phyloP scores from a whole-genome alignment of 1,140 invertebrate species.

The Camponotus pennsylvanicus region DNA sequence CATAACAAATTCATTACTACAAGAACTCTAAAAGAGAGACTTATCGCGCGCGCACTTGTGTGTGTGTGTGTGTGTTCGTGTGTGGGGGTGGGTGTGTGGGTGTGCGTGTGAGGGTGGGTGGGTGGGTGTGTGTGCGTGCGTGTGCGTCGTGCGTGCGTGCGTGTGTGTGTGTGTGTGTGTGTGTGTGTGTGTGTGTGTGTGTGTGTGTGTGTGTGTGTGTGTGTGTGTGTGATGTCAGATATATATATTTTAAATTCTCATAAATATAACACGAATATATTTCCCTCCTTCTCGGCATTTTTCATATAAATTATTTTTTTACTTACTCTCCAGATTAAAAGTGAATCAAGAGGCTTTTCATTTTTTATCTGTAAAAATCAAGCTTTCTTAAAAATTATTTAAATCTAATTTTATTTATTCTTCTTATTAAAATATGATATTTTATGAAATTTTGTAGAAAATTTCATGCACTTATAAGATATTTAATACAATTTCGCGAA shows the following conservation, averaged over 20 bases:
- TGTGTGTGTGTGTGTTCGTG: too few species aligned
- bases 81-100: too few species aligned
- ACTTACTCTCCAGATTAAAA: not conserved
- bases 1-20: not conserved
- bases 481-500: too few species aligned
- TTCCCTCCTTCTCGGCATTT: not conserved
- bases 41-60: not conserved
- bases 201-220: too few species aligned
- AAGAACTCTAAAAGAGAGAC: not conserved
- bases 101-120: too few species aligned
- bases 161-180: too few species aligned
- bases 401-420: not conserved
- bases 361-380: not conserved
- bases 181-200: too few species aligned
- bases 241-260: not conserved
- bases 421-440: not conserved
- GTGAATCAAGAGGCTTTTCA: not conserved
- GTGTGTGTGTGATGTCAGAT: too few species aligned
- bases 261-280: not conserved
- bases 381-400: not conserved
- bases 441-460: conserved; percentile 6
- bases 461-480: not conserved
- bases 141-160: too few species aligned
- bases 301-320: conserved; percentile 25
- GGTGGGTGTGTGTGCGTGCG: too few species aligned